Evolutionary conservation across 2,888 invertebrate genomes (phyloP).

Genomic region (Caenorhabditis zanzibari): DNA sequence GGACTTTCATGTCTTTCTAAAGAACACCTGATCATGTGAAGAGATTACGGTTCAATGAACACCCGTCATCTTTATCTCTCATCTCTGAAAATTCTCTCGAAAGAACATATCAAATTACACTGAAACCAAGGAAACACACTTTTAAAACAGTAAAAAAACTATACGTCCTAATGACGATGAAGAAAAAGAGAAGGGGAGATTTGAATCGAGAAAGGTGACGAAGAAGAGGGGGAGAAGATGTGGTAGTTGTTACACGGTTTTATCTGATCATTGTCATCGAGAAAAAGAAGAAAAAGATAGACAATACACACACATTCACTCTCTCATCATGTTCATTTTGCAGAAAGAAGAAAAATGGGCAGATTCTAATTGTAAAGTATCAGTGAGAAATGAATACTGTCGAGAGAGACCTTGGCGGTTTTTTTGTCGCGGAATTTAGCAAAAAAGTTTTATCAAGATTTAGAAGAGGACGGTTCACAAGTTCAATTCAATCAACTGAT

Average conservation of each 20-base stretch:
- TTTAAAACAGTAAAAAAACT: constrained; percentile 15
- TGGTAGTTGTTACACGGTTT: constrained; percentile 36
- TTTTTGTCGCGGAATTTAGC: constrained; percentile 22
- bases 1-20: not conserved
- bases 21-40: not conserved
- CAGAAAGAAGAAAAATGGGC: not conserved
- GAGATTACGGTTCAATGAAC: constrained; percentile 25
- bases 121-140: constrained; percentile 27
- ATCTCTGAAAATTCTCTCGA: not conserved
- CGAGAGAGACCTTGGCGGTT: constrained; percentile 35
- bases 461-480: constrained; percentile 24
- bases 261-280: constrained; percentile 43
- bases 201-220: constrained; percentile 16
- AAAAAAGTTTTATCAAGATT: not conserved
- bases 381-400: constrained; percentile 16
- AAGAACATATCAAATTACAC: not conserved
- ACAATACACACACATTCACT: constrained; percentile 17
- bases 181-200: not conserved
- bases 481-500: constrained; percentile 36
- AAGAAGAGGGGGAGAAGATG: not conserved
- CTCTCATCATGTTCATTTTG: constrained; percentile 33
- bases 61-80: not conserved
- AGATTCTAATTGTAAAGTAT: constrained; percentile 40
- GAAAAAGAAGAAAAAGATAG: constrained; percentile 16
- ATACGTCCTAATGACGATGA: not conserved